phyloP scores from a whole-genome alignment of 2,797 vertebrate genomes.

The Sarcoramphus papa region DNA sequence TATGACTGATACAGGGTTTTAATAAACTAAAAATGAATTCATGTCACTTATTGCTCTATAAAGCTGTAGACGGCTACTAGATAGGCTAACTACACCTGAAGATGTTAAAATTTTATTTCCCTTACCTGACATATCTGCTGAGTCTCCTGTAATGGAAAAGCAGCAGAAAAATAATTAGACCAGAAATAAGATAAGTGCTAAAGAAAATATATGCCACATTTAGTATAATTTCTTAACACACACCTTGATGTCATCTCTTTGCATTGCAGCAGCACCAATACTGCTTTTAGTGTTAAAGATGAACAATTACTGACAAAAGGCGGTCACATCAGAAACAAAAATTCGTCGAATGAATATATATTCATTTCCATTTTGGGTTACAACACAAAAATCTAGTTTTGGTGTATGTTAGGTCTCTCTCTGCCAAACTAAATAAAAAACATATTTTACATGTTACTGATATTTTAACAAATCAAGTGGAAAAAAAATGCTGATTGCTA shows the following conservation, averaged over 20 bases:
- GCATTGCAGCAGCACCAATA: not conserved
- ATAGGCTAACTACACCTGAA: slow-evolving; percentile 56
- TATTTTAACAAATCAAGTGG: not conserved
- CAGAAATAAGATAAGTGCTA: slow-evolving; percentile 48
- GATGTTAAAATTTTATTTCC: slow-evolving; percentile 61
- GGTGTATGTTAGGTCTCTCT: not conserved
- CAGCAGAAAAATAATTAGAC: slow-evolving; percentile 72
- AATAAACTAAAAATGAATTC: slow-evolving; percentile 25
- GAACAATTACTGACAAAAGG: not conserved
- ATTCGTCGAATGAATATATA: not conserved
- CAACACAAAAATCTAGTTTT: not conserved
- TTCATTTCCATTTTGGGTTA: not conserved
- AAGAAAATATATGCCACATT: slow-evolving; percentile 53
- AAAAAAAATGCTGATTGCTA: not conserved
- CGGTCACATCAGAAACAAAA: not conserved
- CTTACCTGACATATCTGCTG: slow-evolving; percentile 98
- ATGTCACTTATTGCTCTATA: slow-evolving; percentile 14
- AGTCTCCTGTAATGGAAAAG: slow-evolving; percentile 87
- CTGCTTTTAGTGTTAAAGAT: not conserved
- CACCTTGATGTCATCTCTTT: not conserved
- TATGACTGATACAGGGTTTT: not conserved
- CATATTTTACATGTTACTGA: not conserved
- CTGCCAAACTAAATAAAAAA: not conserved
- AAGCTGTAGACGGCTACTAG: not conserved
- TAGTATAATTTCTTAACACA: slow-evolving; percentile 27